A percentile compares a stretch with the other conserved stretches of the same genome.
These are phyloP conservation scores for Pollenia angustigena DNA, from an alignment of 2,888 invertebrate species.

Conservation along the genomic window DNA sequence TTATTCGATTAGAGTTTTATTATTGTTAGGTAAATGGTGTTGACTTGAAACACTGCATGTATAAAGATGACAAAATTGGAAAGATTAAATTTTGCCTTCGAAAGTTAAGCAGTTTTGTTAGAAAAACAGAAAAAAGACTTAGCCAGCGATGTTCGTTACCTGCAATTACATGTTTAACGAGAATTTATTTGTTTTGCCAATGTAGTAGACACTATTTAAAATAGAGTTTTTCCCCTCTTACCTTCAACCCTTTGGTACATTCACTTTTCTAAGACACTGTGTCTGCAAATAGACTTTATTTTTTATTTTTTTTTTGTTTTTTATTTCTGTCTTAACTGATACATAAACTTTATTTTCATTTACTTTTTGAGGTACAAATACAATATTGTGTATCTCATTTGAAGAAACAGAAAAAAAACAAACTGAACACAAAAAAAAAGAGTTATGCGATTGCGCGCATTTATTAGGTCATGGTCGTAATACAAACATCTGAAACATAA, in stretches of 20 bases:
- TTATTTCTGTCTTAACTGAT: slow-evolving; percentile 36
- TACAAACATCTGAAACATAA: slow-evolving; percentile 44
- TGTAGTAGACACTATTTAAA: too few relatives aligned
- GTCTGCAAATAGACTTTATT: slow-evolving; percentile 5
- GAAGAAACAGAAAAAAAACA: slow-evolving; percentile 28
- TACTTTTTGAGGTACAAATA: slow-evolving; percentile 38
- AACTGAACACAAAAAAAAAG: slow-evolving; percentile 40
- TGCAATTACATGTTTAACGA: too few relatives aligned
- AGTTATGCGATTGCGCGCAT: slow-evolving; percentile 73
- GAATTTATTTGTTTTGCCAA: too few relatives aligned
- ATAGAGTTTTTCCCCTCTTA: too few relatives aligned
- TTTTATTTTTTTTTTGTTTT: neutral
- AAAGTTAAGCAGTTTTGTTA: too few relatives aligned
- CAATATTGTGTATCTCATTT: slow-evolving; percentile 36
- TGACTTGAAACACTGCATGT: too few relatives aligned
- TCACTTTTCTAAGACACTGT: neutral
- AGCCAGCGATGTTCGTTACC: too few relatives aligned
- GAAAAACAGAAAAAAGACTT: too few relatives aligned
- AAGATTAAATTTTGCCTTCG: too few relatives aligned
- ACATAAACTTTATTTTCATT: slow-evolving; percentile 57
- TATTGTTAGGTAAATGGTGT: too few relatives aligned
- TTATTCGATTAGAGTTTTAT: too few relatives aligned
- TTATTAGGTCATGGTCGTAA: slow-evolving; percentile 76
- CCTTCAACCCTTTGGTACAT: neutral
- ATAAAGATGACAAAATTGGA: too few relatives aligned